Evolutionary conservation across 2,797 vertebrate genomes (phyloP), one percentile per base, ranked within the genome.

Genomic region (Acrocephalus scirpaceus): DNA sequence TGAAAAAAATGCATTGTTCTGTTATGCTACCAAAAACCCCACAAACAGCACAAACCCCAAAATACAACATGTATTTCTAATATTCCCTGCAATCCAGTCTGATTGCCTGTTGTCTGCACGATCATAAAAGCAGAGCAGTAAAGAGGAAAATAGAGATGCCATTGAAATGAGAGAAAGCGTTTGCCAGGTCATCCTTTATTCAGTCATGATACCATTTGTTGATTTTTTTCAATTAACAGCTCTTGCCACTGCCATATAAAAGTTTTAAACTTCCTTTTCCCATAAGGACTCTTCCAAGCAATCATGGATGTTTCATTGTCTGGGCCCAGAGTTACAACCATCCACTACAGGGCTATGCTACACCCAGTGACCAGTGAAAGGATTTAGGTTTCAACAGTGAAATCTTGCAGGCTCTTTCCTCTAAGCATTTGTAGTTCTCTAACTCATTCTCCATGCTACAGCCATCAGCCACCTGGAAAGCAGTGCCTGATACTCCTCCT

Each of bases 311-410:
- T 62, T 86, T 65, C 34, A 19, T 6, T 57, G 44, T 29, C 42
- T 42, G n/a, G 6, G 36, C 14, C 48, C 13, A 65, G 50, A 3
- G 0, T 0, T 20, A 42, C 1, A 73, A 4, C 13, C 23, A 20
- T 30, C 26, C 72, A 9, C n/a, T 60, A 22, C 5, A 47, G 12
- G 8, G 16, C 17, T 54, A 18, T 1, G 1, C 42, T 54, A 62
- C 23, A 60, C 18, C 14, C 25, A 6, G n/a, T 1, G 7, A 44
- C 20, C 22, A 23, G 34, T 84, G 66, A 54, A 66, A 77, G 26
- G 32, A 62, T 44, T 73, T 69, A 13, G 4, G 7, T 34, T 84
- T 58, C n/a, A 86, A 58, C 47, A 75, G 30, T 18, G 47, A 69
- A 86, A 77, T 4, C 11, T 15, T 30, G 30, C 13, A 65, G 32